Percentiles rank a stretch among this genome's conserved stretches.
phyloP scores from a whole-genome alignment of 2,888 invertebrate genomes.

The Agrilus biguttatus region DNA sequence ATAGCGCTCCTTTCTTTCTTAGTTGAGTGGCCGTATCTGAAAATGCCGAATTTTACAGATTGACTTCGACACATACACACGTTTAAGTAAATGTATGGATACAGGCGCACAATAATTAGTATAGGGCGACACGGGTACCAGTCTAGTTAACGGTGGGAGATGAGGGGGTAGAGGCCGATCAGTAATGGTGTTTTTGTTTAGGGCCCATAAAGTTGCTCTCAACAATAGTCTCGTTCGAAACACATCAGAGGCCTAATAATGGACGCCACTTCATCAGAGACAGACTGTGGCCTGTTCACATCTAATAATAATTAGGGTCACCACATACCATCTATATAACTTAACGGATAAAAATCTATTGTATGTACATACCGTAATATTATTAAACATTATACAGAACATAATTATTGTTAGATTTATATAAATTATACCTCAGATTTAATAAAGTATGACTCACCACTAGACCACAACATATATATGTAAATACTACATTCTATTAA shows the following conservation, averaged over 20 bases:
- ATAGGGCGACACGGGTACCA: slow-evolving; percentile 8
- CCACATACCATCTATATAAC: not conserved
- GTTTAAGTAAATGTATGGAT: not conserved
- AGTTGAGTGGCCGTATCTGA: no score
- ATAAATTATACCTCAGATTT: no score
- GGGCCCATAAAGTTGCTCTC: slow-evolving; percentile 25
- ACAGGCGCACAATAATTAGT: slow-evolving; percentile 9
- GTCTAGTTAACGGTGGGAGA: slow-evolving; percentile 9
- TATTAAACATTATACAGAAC: no score
- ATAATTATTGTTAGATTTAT: no score
- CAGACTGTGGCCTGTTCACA: slow-evolving; percentile 16
- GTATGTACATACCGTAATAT: no score
- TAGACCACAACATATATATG: no score
- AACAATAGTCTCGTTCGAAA: slow-evolving; percentile 23
- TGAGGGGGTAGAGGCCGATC: slow-evolving; percentile 14
- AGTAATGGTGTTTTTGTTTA: slow-evolving; percentile 28
- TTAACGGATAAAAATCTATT: no score
- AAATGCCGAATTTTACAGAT: no score
- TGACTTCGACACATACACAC: no score
- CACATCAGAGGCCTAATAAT: slow-evolving; percentile 24
- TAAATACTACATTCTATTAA: no score
- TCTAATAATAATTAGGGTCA: not conserved
- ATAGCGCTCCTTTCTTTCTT: no score
- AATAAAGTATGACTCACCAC: no score
- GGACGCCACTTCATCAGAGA: slow-evolving; percentile 21